These are phyloP conservation scores for Stenodera caucasica DNA, from an alignment of 2,888 invertebrate species.

Conservation along the genomic window DNA sequence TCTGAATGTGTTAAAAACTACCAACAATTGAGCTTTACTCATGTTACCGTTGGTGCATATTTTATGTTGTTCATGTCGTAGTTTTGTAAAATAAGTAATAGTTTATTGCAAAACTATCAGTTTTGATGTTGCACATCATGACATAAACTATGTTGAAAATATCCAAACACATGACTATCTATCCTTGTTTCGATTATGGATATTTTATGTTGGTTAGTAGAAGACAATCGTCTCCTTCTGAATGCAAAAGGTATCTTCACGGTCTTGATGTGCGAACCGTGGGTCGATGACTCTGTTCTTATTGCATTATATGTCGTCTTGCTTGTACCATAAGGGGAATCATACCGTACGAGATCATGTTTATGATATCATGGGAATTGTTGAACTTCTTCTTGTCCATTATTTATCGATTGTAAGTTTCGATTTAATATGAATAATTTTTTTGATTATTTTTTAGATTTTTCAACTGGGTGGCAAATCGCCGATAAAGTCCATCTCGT, in stretches of 20 bases:
- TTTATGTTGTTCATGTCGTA: not conserved
- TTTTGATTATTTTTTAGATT: too few species aligned
- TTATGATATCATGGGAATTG: conserved; percentile 50
- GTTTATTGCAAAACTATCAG: conserved; percentile 3
- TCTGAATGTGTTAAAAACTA: too few species aligned
- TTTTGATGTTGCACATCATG: not conserved
- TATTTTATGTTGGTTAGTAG: not conserved
- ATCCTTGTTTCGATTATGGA: not conserved
- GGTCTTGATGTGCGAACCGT: conserved; percentile 13
- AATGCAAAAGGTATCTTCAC: conserved; percentile 4
- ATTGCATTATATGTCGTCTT: conserved; percentile 42
- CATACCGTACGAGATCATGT: conserved; percentile 51
- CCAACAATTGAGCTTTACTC: not conserved
- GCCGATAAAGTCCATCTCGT: not conserved
- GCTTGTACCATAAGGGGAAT: conserved; percentile 50
- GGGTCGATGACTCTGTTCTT: conserved; percentile 47
- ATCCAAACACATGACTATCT: not conserved
- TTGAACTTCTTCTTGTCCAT: conserved; percentile 1
- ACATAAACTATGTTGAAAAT: not conserved
- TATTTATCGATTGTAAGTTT: not conserved
- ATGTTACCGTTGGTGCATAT: not conserved
- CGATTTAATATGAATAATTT: too few species aligned
- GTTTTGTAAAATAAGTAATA: not conserved
- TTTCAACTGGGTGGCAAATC: conserved; percentile 7
- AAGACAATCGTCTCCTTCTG: not conserved